Conservation (phyloP, 1,140 invertebrate species). For the Leptinotarsa lineolata region DNA sequence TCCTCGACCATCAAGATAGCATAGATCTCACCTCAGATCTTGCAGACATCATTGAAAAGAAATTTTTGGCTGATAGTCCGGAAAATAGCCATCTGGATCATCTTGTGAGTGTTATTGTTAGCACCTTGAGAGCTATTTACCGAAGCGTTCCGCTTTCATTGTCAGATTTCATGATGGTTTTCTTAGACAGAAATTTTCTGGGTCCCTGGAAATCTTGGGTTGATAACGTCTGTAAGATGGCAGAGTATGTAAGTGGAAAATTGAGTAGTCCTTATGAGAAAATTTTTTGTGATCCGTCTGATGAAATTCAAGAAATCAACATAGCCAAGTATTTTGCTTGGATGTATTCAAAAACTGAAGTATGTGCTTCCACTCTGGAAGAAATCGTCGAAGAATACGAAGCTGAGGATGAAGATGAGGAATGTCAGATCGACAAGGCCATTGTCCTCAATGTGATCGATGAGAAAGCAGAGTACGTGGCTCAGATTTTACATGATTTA, state of each 20-base stretch:
- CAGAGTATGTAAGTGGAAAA: constrained; percentile 45
- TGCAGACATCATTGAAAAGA: constrained; percentile 51
- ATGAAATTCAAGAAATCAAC: constrained; percentile 29
- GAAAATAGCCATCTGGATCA: constrained; percentile 28
- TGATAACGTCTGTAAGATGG: constrained; percentile 35
- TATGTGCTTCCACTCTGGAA: constrained; percentile 35
- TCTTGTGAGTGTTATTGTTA: constrained; percentile 41
- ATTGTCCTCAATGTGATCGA: constrained; percentile 37
- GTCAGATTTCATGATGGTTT: constrained; percentile 34
- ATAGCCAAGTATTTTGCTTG: constrained; percentile 46
- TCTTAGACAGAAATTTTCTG: constrained; percentile 41
- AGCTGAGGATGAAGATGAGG: constrained; percentile 40
- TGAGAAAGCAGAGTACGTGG: constrained; percentile 41
- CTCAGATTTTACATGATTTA: constrained; percentile 47
- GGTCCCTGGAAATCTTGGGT: constrained; percentile 31
- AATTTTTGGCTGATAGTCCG: constrained; percentile 46
- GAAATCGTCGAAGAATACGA: constrained; percentile 30
- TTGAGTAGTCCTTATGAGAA: constrained; percentile 36
- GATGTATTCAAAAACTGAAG: constrained; percentile 39
- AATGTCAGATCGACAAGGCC: constrained; percentile 35
- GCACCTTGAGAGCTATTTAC: constrained; percentile 37
- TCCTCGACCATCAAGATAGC: constrained; percentile 29
- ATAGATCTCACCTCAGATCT: constrained; percentile 44
- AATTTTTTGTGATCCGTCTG: constrained; percentile 15
- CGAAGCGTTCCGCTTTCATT: constrained; percentile 35